A percentile compares a stretch with the other conserved stretches of the same genome.
Conservation (phyloP, 2,888 invertebrate genomes). For the Sepiola atlantica region DNA sequence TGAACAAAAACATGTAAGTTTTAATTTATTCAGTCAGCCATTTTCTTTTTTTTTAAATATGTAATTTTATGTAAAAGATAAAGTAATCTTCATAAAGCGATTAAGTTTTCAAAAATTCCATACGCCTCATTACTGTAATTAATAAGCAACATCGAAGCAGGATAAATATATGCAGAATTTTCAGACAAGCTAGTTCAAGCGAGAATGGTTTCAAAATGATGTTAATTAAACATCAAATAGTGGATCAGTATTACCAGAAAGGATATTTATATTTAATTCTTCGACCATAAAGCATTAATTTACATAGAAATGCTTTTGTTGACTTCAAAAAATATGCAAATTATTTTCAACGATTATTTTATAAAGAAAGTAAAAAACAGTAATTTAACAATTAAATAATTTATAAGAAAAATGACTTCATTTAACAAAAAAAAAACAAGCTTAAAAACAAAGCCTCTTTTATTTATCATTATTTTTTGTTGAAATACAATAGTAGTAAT, state of each 20-base stretch:
- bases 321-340: conserved; percentile 8
- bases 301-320: neutral
- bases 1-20: too few species aligned
- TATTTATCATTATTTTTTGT: neutral
- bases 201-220: neutral
- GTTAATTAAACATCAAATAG: neutral
- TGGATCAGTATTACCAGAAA: neutral
- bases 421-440: neutral
- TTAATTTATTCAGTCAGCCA: too few species aligned
- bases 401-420: neutral
- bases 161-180: neutral
- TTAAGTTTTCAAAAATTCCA: neutral
- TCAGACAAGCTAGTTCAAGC: neutral
- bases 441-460: neutral
- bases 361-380: neutral
- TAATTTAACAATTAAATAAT: neutral
- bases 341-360: neutral
- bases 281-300: neutral
- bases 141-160: neutral
- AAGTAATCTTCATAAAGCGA: neutral
- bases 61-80: too few species aligned
- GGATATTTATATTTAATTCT: neutral
- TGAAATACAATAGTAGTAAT: neutral
- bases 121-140: neutral
- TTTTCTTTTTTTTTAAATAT: too few species aligned